phyloP scores from a whole-genome alignment of 1,140 invertebrate species.

The Tenebrio molitor region DNA sequence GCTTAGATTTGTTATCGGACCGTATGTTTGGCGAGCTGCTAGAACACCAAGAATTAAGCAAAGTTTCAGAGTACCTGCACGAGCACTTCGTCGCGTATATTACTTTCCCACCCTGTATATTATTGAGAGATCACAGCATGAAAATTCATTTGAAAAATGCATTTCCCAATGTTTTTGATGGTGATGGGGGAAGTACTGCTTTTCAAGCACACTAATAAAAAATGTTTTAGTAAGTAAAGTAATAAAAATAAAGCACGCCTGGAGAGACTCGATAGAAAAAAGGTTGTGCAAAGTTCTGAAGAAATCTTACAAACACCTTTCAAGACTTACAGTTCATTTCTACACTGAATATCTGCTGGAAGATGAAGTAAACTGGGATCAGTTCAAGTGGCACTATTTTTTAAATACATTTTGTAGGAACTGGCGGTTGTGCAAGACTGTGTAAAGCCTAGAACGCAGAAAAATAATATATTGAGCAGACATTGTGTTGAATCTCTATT shows the following conservation, averaged over 20 bases:
- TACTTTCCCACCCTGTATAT: background rate
- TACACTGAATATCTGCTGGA: conserved; percentile 11
- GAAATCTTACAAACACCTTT: background rate
- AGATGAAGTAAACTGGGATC: conserved; percentile 8
- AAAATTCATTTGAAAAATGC: conserved; percentile 1
- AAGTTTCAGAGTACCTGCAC: background rate
- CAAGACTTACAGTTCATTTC: conserved; percentile 11
- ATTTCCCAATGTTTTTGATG: background rate
- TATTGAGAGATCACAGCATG: conserved; percentile 24
- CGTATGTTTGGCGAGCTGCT: background rate
- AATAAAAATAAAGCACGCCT: conserved; percentile 6
- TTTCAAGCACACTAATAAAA: too few relatives aligned
- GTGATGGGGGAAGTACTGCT: too few relatives aligned
- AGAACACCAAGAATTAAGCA: background rate
- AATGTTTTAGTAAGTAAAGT: background rate
- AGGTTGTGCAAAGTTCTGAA: background rate
- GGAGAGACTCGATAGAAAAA: background rate
- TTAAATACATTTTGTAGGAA: background rate
- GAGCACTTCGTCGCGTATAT: background rate
- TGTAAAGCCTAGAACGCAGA: background rate
- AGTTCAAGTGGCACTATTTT: background rate
- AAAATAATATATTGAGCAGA: background rate
- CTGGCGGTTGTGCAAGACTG: background rate
- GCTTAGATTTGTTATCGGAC: conserved; percentile 9
- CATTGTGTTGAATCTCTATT: conserved; percentile 4